Conservation (phyloP, 1,140 invertebrate species). For the Pachyrhynchus sulphureomaculatus region DNA sequence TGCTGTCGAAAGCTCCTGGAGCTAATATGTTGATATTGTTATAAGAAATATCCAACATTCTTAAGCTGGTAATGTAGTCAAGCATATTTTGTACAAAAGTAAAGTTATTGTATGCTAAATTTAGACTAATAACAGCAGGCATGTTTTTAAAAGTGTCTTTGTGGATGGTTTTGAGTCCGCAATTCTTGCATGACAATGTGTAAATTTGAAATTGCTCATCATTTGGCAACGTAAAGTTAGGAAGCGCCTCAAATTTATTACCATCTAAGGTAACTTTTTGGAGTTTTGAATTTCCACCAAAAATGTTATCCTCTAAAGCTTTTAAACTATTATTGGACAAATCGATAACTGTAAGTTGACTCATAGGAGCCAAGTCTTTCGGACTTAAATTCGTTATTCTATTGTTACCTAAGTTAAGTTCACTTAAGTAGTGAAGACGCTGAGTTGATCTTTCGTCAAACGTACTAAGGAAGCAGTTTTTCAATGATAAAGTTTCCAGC, state of each 20-base stretch:
- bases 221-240: conserved; percentile 37
- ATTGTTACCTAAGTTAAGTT: conserved; percentile 46
- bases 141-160: conserved; percentile 37
- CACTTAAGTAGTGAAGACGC: conserved; percentile 33
- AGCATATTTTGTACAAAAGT: conserved; percentile 35
- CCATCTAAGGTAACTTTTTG: conserved; percentile 42
- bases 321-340: conserved; percentile 44
- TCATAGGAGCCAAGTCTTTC: conserved; percentile 38
- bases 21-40: conserved; percentile 48
- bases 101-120: conserved; percentile 39
- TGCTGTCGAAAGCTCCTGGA: conserved; percentile 62
- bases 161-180: conserved; percentile 31
- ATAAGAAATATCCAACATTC: conserved; percentile 39
- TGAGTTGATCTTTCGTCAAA: conserved; percentile 36
- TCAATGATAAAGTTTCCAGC: conserved; percentile 43
- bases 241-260: conserved; percentile 42
- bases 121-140: conserved; percentile 32
- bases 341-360: conserved; percentile 38
- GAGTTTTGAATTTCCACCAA: conserved; percentile 36
- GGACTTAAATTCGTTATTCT: conserved; percentile 26
- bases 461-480: conserved; percentile 37
- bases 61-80: conserved; percentile 32
- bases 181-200: conserved; percentile 45
- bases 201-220: conserved; percentile 35
- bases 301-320: conserved; percentile 38